A percentile compares a stretch with the other conserved stretches of the same genome.
phyloP scores from a whole-genome alignment of 2,797 vertebrate species.

The Coregonus sp. region DNA sequence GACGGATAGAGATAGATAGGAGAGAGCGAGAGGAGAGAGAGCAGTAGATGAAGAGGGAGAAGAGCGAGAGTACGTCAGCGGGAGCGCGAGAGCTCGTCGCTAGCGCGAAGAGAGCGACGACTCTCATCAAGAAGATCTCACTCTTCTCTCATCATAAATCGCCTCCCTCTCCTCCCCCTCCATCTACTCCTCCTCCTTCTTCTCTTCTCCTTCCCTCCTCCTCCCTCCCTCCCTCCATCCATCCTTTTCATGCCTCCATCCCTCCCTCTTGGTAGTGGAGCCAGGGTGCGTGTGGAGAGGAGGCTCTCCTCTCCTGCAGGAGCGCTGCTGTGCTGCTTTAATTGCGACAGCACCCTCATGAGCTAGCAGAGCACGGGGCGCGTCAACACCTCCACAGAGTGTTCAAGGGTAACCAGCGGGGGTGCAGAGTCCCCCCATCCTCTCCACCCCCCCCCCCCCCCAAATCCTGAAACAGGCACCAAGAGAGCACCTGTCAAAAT shows the following conservation, averaged over 20 bases:
- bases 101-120: too few relatives aligned
- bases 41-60: too few relatives aligned
- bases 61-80: too few relatives aligned
- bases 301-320: constrained; percentile 29
- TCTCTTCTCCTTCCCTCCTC: not conserved
- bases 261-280: constrained; percentile 9
- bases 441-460: constrained; percentile 50
- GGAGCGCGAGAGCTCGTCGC: too few relatives aligned
- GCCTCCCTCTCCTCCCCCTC: constrained; percentile 7
- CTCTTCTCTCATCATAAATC: too few relatives aligned
- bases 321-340: constrained; percentile 71
- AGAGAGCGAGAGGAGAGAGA: too few relatives aligned
- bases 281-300: constrained; percentile 13
- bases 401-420: constrained; percentile 82
- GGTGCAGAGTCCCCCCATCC: constrained; percentile 24
- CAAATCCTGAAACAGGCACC: constrained; percentile 43
- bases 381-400: constrained; percentile 73
- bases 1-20: too few relatives aligned
- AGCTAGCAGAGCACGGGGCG: constrained; percentile 54
- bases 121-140: too few relatives aligned
- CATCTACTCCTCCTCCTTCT: too few relatives aligned
- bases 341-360: constrained; percentile 80
- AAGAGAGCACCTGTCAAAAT: constrained; percentile 74
- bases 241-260: constrained; percentile 35
- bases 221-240: constrained; percentile 32